Base-by-base conservation (phyloP, 2,113 vertebrate species). In the Oenanthe oenanthe region DNA sequence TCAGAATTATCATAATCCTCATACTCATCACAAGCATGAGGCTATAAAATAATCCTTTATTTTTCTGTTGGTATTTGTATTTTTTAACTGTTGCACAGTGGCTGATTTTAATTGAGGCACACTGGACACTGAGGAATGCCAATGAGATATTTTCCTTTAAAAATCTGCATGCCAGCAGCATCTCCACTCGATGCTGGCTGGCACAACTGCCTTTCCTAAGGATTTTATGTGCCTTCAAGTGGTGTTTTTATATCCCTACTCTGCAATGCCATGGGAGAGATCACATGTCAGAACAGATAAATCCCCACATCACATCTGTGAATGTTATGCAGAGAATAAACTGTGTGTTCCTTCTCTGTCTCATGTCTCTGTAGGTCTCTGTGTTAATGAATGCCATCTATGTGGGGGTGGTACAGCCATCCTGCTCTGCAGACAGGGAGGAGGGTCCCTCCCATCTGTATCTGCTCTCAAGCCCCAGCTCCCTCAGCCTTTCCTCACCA, bases 81-180 rank as follows among this genome's bases (percentile, higher is more conserved):
- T 57, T 20, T 67, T 80, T 77, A 70, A 18, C 61, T 72, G 54
- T 74, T 85, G 47, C 85, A 79, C 22, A 54, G 68, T 56, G 66
- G 24, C 38, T 93, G 93, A 45, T 93, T 92, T 94, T 95, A 72
- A 67, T 45, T 82, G 95, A 71, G 63, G 22, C n/a, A 17, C 56
- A 14, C 66, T 29, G 72, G 83, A 58, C 77, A 73, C 43, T 56
- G n/a, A 88, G 70, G 62, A 92, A 85, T 83, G 65, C 42, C 68
- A 62, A 6, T 75, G 43, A 81, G 58, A 73, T 66, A 8, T 24
- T 78, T 65, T 6, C 31, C 57, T 77, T 79, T 66, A 47, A n/a
- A 65, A 78, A 73, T 51, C 42, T 74, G 36, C n/a, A 48, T 36
- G 18, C 56, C 47, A 53, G 40, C 66, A 74, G 26, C 38, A 58